phyloP scores from a whole-genome alignment of 2,113 vertebrate genomes.

The Dromaius novaehollandiae region DNA sequence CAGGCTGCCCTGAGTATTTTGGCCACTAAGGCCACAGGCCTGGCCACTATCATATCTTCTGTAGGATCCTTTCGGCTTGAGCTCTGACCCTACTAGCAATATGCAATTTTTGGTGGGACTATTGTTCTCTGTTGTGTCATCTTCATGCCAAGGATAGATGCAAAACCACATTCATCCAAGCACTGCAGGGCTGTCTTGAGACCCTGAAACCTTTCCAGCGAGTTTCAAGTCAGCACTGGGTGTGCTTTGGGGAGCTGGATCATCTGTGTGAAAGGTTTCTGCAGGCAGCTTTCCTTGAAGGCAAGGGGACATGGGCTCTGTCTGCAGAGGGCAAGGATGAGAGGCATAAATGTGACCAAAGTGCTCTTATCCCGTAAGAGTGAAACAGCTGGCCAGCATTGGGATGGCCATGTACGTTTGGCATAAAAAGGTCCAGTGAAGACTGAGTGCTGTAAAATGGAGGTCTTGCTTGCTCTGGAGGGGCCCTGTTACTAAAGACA shows the following conservation, averaged over 20 bases:
- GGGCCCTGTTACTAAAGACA: no score
- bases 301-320: rapidly evolving
- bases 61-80: background rate
- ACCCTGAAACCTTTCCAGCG: no score
- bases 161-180: rapidly evolving
- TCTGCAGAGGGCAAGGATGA: background rate
- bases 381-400: background rate
- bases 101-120: background rate
- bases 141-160: background rate
- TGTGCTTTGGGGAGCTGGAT: background rate
- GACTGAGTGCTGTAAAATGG: background rate
- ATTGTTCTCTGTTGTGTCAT: background rate
- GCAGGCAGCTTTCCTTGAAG: background rate
- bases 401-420: background rate
- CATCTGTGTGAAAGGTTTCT: rapidly evolving
- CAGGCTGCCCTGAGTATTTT: no score
- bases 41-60: background rate
- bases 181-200: background rate
- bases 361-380: background rate
- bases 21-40: background rate
- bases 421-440: no score
- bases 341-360: background rate
- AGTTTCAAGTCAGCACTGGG: background rate
- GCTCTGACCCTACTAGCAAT: background rate
- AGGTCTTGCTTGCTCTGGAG: background rate